Evolutionary conservation across 2,797 vertebrate genomes (phyloP).

Genomic region (Acomys russatus): DNA sequence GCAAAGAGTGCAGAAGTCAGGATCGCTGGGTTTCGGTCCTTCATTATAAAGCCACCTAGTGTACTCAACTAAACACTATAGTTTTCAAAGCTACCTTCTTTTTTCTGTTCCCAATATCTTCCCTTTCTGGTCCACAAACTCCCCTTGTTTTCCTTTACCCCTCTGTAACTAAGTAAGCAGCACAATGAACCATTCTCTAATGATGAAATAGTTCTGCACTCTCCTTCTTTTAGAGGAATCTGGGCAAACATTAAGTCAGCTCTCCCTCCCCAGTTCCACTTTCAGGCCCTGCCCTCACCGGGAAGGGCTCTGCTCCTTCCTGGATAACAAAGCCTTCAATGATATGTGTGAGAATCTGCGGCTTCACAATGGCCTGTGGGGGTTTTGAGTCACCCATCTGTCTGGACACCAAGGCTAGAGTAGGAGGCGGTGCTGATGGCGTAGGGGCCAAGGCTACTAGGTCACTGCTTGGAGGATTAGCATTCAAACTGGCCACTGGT

Average conservation of each 20-base stretch:
- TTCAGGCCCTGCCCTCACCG: conserved; percentile 90
- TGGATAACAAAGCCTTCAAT: conserved; percentile 99
- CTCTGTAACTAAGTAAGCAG: conserved; percentile 36
- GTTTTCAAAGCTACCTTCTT: conserved; percentile 18
- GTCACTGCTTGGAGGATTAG: conserved; percentile 82
- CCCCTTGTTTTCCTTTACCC: conserved; percentile 9
- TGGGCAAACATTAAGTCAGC: conserved; percentile 1
- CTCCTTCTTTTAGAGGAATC: background rate
- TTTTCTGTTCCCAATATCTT: conserved; percentile 10
- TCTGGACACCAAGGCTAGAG: conserved; percentile 91
- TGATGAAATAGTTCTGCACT: background rate
- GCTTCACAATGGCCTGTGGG: conserved; percentile 99
- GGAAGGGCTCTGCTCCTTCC: conserved; percentile 99
- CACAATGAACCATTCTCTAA: background rate
- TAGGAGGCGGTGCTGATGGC: conserved; percentile 87
- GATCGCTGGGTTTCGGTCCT: background rate
- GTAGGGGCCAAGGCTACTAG: conserved; percentile 80
- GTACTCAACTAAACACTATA: background rate
- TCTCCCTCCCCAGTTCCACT: background rate
- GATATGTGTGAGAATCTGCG: conserved; percentile 99
- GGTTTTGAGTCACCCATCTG: conserved; percentile 93
- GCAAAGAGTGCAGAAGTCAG: background rate
- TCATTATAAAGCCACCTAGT: conserved; percentile 25
- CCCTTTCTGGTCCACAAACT: background rate
- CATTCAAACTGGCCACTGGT: conserved; percentile 77